Percentiles rank a stretch among this genome's conserved stretches.
phyloP scores from a whole-genome alignment of 2,797 vertebrate species.

The Chrysocyon brachyurus region DNA sequence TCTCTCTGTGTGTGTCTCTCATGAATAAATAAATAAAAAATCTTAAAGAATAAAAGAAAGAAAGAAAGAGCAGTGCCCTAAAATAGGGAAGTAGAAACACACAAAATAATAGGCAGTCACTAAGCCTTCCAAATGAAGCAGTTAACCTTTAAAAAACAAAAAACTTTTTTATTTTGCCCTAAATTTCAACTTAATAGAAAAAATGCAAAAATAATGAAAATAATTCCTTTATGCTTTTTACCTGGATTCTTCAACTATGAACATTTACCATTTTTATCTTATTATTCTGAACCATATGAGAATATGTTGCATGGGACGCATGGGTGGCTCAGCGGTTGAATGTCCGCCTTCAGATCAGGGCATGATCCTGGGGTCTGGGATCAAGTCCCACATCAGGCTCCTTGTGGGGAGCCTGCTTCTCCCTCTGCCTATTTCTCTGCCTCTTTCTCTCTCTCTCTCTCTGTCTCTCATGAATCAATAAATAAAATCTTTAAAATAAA shows the following conservation, averaged over 20 bases:
- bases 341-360: no score
- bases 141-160: not conserved
- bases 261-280: not conserved
- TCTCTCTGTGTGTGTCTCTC: no score
- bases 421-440: no score
- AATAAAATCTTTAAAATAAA: no score
- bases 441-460: no score
- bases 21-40: no score
- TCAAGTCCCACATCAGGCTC: no score
- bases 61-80: not conserved
- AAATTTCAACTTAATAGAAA: slow-evolving; percentile 29
- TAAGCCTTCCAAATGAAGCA: not conserved
- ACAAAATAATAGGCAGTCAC: not conserved
- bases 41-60: not conserved
- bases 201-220: not conserved
- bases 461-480: no score
- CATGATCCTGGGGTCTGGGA: no score
- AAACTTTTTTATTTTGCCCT: not conserved
- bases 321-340: no score
- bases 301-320: not conserved
- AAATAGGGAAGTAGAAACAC: not conserved
- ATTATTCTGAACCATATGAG: not conserved
- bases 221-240: slow-evolving; percentile 9
- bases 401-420: no score
- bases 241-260: not conserved